Evolutionary conservation across 2,113 vertebrate species (phyloP).

Genomic region (Colius striatus): DNA sequence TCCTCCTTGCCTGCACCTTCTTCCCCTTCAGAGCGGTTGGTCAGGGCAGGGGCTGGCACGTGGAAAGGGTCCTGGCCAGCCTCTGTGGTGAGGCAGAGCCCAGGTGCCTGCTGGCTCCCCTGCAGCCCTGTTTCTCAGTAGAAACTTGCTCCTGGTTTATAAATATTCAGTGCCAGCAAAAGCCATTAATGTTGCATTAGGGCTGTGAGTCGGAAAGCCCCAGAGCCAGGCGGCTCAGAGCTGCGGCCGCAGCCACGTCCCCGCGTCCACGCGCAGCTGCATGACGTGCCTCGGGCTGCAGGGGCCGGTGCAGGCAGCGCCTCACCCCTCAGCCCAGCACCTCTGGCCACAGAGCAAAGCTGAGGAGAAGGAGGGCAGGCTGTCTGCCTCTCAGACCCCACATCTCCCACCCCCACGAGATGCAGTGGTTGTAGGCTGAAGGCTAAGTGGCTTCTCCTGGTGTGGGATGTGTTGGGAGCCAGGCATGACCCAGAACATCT

Average conservation of each 20-base stretch:
- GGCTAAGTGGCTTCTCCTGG: not conserved
- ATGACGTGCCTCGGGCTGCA: not conserved
- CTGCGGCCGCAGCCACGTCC: not conserved
- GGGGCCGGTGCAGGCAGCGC: no score
- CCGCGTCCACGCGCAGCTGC: not conserved
- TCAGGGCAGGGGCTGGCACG: fast-evolving
- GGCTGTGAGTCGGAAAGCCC: constrained; percentile 62
- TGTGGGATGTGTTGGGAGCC: not conserved
- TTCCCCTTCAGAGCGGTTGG: not conserved
- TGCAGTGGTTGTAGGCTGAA: not conserved
- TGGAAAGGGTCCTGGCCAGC: not conserved
- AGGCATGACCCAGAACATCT: not conserved
- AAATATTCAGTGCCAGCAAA: constrained; percentile 58
- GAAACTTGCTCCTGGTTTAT: constrained; percentile 54
- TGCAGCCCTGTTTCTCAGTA: not conserved
- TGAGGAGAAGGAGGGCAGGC: not conserved
- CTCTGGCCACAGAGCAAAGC: not conserved
- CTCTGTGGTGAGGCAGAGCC: fast-evolving
- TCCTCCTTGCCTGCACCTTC: not conserved
- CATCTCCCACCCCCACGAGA: not conserved
- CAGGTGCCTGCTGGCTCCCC: not conserved
- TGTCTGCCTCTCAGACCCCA: not conserved
- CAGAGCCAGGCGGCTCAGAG: constrained; percentile 35
- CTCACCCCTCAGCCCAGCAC: no score
- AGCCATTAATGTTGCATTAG: constrained; percentile 70